Percentiles rank a stretch among this genome's conserved stretches.
phyloP scores from a whole-genome alignment of 2,797 vertebrate genomes.

The Cossypha polioptera region DNA sequence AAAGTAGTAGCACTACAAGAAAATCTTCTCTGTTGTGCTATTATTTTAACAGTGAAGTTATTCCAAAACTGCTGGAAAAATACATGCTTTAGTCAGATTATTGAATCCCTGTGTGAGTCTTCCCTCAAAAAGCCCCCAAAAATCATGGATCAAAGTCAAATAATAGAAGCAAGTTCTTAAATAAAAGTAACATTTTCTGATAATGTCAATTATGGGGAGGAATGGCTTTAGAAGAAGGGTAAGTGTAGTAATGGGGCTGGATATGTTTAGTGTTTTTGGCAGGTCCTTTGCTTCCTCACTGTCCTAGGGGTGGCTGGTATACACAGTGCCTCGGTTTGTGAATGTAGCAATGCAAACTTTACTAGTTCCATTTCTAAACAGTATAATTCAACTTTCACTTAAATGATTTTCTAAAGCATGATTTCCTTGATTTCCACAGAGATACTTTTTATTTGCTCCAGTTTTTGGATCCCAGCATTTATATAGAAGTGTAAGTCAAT shows the following conservation, averaged over 20 bases:
- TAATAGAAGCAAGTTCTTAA: neutral
- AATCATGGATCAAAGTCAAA: neutral
- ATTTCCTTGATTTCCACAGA: neutral
- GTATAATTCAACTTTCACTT: neutral
- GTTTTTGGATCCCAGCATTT: neutral
- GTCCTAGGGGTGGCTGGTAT: neutral
- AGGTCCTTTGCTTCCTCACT: neutral
- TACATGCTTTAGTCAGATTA: neutral
- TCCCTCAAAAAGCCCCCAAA: fast-evolving
- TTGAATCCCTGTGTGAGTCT: neutral
- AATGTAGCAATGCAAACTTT: neutral
- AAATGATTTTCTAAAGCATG: neutral
- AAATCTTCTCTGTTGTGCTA: neutral
- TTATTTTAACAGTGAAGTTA: neutral
- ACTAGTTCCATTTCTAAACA: neutral
- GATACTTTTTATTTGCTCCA: neutral
- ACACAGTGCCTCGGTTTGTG: neutral
- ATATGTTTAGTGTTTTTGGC: neutral
- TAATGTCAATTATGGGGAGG: neutral
- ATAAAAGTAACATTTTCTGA: neutral
- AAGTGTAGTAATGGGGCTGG: neutral
- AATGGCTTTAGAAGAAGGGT: neutral
- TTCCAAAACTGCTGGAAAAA: neutral
- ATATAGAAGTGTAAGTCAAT: neutral
- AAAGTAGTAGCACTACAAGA: neutral